Base-by-base conservation (phyloP, 2,797 vertebrate species). In the Peromyscus melanophrys region DNA sequence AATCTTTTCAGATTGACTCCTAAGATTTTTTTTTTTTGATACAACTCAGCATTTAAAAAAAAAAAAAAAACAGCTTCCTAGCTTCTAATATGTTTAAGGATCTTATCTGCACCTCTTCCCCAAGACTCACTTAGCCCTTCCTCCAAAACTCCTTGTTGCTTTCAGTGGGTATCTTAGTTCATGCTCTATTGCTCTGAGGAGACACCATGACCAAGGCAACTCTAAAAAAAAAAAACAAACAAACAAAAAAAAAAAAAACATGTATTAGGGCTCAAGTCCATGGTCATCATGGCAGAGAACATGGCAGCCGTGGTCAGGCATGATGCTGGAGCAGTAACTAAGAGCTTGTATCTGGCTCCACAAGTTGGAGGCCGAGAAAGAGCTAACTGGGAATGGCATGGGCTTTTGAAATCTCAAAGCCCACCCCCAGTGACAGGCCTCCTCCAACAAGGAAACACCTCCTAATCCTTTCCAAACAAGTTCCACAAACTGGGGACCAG, bases 21-120 rank as follows among this genome's bases (percentile, higher is more conserved):
- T 88, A 65, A 69, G 69, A 3, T 17, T 80, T 80, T 52, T n/a
- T 84, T 61, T 43, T 46, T 10, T 31, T 67, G 13, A 87, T 61
- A 76, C 0, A 76, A 90, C 6, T 16, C 4, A 25, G 19, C 63
- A 49, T 71, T 86, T 40, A 16, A 37, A 87, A 9, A 88, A 81
- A 14, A 31, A 82, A 9, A 5, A 6, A 29, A 82, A 9, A 5
- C 3, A 29, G 1, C 71, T 65, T 27, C 37, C 40, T 82, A 1
- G 34, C 95, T 84, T 78, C 25, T 88, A 40, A 31, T 46, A 10
- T 59, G 8, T 90, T 88, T 89, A 17, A 61, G 27, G 73, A 87
- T 75, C 49, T 89, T 96, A 71, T 83, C 29, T 67, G 31, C 25
- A 37, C 75, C 71, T 84, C 37, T 94, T 89, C 31, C 11, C 57